Percentiles rank a stretch among this genome's conserved stretches.
Conservation (phyloP, 1,140 invertebrate species). For the Heterodera carotae region DNA sequence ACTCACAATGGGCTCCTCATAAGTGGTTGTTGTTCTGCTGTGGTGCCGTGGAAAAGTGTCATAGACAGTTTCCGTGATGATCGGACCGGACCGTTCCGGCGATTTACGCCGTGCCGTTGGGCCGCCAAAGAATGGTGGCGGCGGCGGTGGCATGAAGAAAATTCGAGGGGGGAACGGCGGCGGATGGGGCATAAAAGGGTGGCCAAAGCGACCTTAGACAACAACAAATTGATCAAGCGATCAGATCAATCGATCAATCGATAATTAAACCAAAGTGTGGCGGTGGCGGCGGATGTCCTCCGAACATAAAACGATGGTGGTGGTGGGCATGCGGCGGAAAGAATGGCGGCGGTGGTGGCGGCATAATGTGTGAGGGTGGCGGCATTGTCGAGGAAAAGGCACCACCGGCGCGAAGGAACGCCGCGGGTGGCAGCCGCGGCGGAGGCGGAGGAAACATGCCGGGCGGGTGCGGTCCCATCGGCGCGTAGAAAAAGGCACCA, state of each 20-base stretch:
- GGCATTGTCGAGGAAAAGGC: constrained; percentile 24
- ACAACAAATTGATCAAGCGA: neutral
- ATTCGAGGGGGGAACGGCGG: constrained; percentile 26
- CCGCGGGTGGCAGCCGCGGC: constrained; percentile 21
- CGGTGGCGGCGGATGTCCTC: constrained; percentile 26
- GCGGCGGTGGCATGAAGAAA: constrained; percentile 52
- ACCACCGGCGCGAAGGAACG: constrained; percentile 37
- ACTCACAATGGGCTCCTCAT: constrained; percentile 58
- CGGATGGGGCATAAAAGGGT: constrained; percentile 32
- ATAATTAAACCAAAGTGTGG: constrained; percentile 42
- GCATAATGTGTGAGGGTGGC: constrained; percentile 33
- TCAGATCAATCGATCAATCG: neutral
- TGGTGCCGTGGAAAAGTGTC: constrained; percentile 57
- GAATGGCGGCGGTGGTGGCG: constrained; percentile 25
- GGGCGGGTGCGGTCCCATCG: constrained; percentile 22
- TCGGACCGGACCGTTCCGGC: constrained; percentile 39
- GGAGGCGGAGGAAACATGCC: constrained; percentile 35
- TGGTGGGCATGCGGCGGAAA: constrained; percentile 40
- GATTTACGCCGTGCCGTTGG: constrained; percentile 32
- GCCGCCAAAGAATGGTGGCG: constrained; percentile 41
- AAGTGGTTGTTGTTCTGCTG: constrained; percentile 35
- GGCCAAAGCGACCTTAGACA: constrained; percentile 13
- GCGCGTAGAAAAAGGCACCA: constrained; percentile 37
- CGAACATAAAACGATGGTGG: constrained; percentile 7
- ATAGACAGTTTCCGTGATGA: constrained; percentile 63